Percentiles rank a stretch among this genome's conserved stretches.
Conservation (phyloP, 2,797 vertebrate genomes). For the Anabacerthia variegaticeps region DNA sequence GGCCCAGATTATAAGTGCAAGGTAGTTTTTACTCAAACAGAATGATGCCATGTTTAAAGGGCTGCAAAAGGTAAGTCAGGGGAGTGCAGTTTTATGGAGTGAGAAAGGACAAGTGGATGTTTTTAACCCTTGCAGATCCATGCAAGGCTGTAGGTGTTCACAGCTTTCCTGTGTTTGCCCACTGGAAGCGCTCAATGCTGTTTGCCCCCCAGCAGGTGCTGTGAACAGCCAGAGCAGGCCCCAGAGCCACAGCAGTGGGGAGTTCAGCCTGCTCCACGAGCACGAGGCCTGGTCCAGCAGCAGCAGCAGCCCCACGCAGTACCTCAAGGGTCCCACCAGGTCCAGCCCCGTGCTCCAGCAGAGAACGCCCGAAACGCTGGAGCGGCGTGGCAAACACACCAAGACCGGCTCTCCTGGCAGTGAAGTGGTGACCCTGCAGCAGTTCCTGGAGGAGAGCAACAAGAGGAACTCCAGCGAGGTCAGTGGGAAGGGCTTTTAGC, state of each 20-base stretch:
- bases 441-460: slow-evolving; percentile 93
- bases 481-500: background rate
- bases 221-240: slow-evolving; percentile 87
- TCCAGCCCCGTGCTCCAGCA: slow-evolving; percentile 87
- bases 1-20: background rate
- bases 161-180: background rate
- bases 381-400: slow-evolving; percentile 70
- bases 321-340: slow-evolving; percentile 83
- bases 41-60: background rate
- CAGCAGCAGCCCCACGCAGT: slow-evolving; percentile 89
- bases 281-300: slow-evolving; percentile 91
- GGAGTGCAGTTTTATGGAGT: background rate
- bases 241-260: slow-evolving; percentile 96
- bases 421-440: slow-evolving; percentile 91
- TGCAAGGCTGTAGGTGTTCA: background rate
- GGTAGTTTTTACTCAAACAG: background rate
- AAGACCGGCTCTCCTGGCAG: slow-evolving; percentile 82
- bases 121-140: background rate
- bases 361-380: slow-evolving; percentile 69
- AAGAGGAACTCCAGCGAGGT: slow-evolving; percentile 81
- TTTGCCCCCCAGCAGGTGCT: slow-evolving; percentile 80
- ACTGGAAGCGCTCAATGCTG: background rate
- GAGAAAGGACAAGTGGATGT: background rate
- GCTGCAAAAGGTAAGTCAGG: background rate
- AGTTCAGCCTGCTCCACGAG: slow-evolving; percentile 91